phyloP scores from a whole-genome alignment of 2,113 vertebrate species.

The Lagopus leucura region DNA sequence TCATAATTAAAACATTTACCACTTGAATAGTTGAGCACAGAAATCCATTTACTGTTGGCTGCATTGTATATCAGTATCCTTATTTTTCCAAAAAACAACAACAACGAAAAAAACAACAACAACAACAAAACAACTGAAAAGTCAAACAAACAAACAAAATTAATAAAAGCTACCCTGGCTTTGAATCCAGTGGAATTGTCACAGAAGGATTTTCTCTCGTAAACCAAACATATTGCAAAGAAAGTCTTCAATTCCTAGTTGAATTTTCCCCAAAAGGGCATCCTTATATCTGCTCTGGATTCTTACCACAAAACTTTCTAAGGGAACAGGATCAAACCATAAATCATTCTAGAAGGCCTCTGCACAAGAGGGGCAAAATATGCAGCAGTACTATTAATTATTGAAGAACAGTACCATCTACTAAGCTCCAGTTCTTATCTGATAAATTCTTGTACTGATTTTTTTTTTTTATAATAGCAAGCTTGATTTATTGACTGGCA shows the following conservation, averaged over 20 bases:
- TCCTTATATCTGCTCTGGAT: not conserved
- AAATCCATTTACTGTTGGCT: not conserved
- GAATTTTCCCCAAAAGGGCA: not conserved
- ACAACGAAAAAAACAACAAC: no score
- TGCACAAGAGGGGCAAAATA: not conserved
- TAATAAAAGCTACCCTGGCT: not conserved
- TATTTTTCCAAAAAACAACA: no score
- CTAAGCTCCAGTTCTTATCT: not conserved
- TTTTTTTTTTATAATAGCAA: not conserved
- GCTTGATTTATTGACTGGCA: constrained; percentile 3
- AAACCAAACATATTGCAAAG: not conserved
- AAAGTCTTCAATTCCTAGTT: not conserved
- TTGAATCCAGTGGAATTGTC: not conserved
- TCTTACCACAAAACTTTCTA: not conserved
- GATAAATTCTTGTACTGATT: not conserved
- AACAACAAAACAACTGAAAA: not conserved
- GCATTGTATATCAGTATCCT: not conserved
- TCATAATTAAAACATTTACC: not conserved
- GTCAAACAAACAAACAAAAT: not conserved
- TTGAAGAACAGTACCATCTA: not conserved
- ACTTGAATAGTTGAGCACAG: not conserved
- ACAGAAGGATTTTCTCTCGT: not conserved
- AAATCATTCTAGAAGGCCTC: not conserved
- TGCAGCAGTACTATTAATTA: not conserved
- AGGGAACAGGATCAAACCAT: not conserved